Percentiles rank a stretch among this genome's conserved stretches.
These are phyloP conservation scores for Antechinus stuartii DNA, from an alignment of 2,113 vertebrate species.

Conservation along the genomic window DNA sequence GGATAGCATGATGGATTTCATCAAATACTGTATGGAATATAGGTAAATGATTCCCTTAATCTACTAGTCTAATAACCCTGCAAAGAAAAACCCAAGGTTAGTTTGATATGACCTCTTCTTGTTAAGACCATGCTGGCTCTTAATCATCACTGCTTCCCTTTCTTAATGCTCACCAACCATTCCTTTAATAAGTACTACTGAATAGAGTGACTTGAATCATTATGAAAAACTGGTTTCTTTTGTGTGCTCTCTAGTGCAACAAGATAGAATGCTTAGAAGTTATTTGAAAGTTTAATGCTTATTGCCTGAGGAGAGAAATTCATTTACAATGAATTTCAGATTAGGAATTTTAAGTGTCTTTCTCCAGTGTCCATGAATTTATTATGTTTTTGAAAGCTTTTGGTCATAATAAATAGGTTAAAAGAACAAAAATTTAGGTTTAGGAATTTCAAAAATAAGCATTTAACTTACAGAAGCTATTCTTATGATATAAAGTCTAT, in stretches of 20 bases:
- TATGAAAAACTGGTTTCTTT: constrained; percentile 1
- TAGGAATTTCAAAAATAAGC: neutral
- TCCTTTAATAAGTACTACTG: constrained; percentile 3
- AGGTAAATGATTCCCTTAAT: neutral
- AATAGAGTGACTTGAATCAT: neutral
- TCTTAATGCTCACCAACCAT: neutral
- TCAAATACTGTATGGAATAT: neutral
- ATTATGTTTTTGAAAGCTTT: neutral
- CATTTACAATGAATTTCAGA: neutral
- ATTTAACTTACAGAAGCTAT: neutral
- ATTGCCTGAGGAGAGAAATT: neutral
- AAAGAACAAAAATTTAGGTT: neutral
- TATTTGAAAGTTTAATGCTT: neutral
- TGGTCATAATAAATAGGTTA: constrained; percentile 26
- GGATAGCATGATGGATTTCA: neutral
- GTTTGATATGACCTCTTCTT: neutral
- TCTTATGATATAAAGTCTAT: neutral
- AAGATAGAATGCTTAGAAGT: neutral
- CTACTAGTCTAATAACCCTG: neutral
- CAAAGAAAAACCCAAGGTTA: neutral
- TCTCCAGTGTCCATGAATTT: neutral
- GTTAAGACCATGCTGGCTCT: neutral
- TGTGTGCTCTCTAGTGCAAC: neutral
- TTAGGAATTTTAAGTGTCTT: neutral
- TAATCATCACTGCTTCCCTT: neutral